Base-by-base conservation (phyloP, 2,888 invertebrate genomes). In the Machimus atricapillus region DNA sequence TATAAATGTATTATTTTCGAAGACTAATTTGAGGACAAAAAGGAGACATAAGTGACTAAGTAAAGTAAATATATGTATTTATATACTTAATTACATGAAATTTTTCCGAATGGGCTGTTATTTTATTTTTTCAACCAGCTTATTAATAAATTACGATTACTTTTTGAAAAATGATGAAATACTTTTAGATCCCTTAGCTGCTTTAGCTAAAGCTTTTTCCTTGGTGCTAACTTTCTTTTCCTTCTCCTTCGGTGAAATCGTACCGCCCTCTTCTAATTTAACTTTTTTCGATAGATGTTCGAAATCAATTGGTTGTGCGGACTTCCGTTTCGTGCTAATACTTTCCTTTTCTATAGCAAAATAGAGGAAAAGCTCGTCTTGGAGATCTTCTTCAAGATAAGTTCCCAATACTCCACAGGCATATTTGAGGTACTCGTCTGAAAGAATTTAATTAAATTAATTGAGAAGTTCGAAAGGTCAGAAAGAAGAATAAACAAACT, bases 331-430 rank as follows among this genome's bases (percentile, higher is more conserved):
- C 86, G 93, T 93, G 27, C 93, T 93, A 86, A 93, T 89, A 58
- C 27, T 19, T 87, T 82, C 73, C 16, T 56, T 23, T 85, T 82
- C 73, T 88, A 96, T 93, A 90, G 95, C 94, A 89, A 96, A 94
- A 91, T 93, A 93, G 88, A 94, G 94, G 87, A 94, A 93, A 87
- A 96, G 92, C 90, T 94, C 94, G 88, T 93, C 93, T 86, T 94
- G 93, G 77, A 96, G 91, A 89, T 95, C 95, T 85, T 95, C 95
- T 90, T 94, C 93, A 37, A 97, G 93, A 91, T 96, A 97, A 91
- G 96, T 96, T 0, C 95, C 95, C 79, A 97, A 93, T 85, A 97
- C 94, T 6, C 96, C 96, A 91, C 95, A 94, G 0, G 96, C 96
- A 93, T 87, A 88, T 58, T 81, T 86, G n/a, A 88, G 14, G 27